These are phyloP conservation scores for Megastigmus dorsalis DNA, from an alignment of 2,888 invertebrate genomes.

Conservation along the genomic window DNA sequence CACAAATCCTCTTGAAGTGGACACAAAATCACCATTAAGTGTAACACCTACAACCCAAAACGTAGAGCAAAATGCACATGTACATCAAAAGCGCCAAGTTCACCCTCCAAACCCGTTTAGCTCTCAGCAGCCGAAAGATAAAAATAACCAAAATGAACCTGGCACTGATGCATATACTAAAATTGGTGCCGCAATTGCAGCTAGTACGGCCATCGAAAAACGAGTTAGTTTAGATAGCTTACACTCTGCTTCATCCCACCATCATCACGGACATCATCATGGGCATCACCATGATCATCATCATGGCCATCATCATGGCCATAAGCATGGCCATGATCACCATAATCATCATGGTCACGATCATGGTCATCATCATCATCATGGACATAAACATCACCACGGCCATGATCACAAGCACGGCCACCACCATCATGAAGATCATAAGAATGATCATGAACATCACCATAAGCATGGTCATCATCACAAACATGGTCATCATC, in stretches of 20 bases:
- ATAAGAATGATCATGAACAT: slow-evolving; percentile 42
- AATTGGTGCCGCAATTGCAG: not conserved
- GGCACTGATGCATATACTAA: not conserved
- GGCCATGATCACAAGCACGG: slow-evolving; percentile 38
- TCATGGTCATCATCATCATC: slow-evolving; percentile 35
- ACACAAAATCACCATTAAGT: slow-evolving; percentile 1
- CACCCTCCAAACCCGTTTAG: slow-evolving; percentile 8
- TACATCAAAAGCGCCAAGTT: slow-evolving; percentile 34
- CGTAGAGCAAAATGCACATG: slow-evolving; percentile 1
- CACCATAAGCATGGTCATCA: slow-evolving; percentile 40
- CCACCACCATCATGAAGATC: slow-evolving; percentile 37
- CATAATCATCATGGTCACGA: slow-evolving; percentile 29
- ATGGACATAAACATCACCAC: slow-evolving; percentile 44
- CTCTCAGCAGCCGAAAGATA: not conserved
- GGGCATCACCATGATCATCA: slow-evolving; percentile 30
- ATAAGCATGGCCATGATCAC: slow-evolving; percentile 38
- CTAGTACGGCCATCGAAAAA: slow-evolving; percentile 13
- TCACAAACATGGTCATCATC: slow-evolving; percentile 48
- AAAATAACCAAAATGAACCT: not conserved
- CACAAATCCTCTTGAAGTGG: not conserved
- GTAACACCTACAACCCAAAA: slow-evolving; percentile 11
- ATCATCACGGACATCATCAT: slow-evolving; percentile 30
- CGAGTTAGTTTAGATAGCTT: slow-evolving; percentile 27
- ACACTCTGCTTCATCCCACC: slow-evolving; percentile 9
- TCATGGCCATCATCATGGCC: slow-evolving; percentile 38